Evolutionary conservation across 2,888 invertebrate species (phyloP).

Genomic region (Dicyrtomina minuta): DNA sequence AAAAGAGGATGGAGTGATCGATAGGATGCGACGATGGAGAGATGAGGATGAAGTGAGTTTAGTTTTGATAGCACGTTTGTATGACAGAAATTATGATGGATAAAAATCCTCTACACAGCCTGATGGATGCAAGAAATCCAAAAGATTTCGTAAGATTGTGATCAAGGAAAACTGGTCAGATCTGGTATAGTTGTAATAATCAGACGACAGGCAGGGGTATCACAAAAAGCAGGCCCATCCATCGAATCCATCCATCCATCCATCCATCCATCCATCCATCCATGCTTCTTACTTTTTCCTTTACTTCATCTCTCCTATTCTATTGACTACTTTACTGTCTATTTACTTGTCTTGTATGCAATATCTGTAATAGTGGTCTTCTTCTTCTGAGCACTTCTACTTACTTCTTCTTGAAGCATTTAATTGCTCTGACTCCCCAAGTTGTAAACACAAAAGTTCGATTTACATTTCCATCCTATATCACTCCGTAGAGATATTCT

Average conservation of each 20-base stretch:
- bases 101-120: conserved; percentile 17
- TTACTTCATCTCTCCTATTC: background rate
- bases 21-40: too few relatives aligned
- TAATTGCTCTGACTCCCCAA: conserved; percentile 10
- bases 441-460: conserved; percentile 20
- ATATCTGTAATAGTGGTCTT: conserved; percentile 15
- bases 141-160: conserved; percentile 46
- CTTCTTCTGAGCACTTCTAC: conserved; percentile 7
- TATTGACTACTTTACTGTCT: conserved; percentile 4
- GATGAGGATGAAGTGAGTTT: background rate
- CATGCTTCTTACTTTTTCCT: conserved; percentile 2
- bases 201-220: conserved; percentile 32
- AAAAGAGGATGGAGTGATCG: too few relatives aligned
- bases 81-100: conserved; percentile 16
- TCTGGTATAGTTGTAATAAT: conserved; percentile 35
- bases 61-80: conserved; percentile 3
- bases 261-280: too few relatives aligned
- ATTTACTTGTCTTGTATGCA: background rate
- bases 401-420: conserved; percentile 3
- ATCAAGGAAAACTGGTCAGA: conserved; percentile 44
- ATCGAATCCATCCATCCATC: too few relatives aligned
- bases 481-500: too few relatives aligned
- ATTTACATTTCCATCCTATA: conserved; percentile 21
- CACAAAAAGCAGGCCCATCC: conserved; percentile 31
- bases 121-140: conserved; percentile 39